Evolutionary conservation across 2,888 invertebrate species (phyloP), one percentile per base, ranked within the genome.

Genomic region (Noctua janthina): DNA sequence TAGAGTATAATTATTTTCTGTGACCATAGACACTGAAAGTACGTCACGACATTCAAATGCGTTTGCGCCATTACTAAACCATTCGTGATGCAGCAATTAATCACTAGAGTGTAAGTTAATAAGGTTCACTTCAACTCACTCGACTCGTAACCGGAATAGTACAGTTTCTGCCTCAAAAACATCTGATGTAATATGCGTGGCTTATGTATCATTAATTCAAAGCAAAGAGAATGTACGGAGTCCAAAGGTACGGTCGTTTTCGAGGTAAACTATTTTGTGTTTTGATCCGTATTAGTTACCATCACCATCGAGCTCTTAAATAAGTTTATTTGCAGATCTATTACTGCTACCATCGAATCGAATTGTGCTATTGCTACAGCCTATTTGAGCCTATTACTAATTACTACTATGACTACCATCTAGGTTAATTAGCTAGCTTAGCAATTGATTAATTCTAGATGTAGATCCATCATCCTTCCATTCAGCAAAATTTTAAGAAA

Each of bases 181-280:
- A 76, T 76, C 71, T 87, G 82, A 87, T 85, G 87, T 87, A 87
- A 87, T 78, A 54, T 35, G 23, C 51, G 76, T 76, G 76, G 54
- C 49, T 76, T 82, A 79, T 78, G 67, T 74, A 71, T 79, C 79
- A 87, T 74, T 64, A 51, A 75, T 85, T 75, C 71, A 84, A 15
- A 79, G 85, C 59, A 77, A 85, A 85, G 87, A 83, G 85, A 85
- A 77, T 83, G 71, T 79, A 62, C 59, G n/a, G 39, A 46, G 70
- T 62, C 74, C 51, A 67, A 72, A 81, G 39, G 66, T 84, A 29
- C 23, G 15, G 35, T 29, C 35, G 29, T 46, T 84, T 68, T 79
- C 23, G 85, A 85, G 67, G 68, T 79, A 72, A 82, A 71, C 39
- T 62, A 71, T 54, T 68, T 29, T 43, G 56, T n/a, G 54, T 29